Conservation (phyloP, 1,140 invertebrate genomes). For the Drosophila guanche region DNA sequence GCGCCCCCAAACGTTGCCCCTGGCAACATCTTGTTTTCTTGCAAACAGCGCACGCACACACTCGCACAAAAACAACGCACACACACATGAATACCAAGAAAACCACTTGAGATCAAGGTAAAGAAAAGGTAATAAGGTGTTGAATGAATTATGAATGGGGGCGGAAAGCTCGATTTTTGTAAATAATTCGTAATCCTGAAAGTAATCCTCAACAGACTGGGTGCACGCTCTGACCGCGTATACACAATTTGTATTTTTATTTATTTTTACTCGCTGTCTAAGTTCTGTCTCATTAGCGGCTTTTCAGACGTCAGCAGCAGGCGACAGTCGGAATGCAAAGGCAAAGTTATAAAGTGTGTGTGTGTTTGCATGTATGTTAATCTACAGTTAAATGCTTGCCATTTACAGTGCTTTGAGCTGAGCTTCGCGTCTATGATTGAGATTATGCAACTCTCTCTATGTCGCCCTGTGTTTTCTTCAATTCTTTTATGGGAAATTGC, state of each 20-base stretch:
- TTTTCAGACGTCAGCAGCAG: constrained; percentile 62
- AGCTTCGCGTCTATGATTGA: constrained; percentile 12
- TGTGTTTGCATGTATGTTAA: constrained; percentile 8
- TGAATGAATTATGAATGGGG: constrained; percentile 45
- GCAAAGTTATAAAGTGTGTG: constrained; percentile 11
- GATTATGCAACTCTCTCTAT: constrained; percentile 49
- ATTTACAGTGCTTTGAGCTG: constrained; percentile 31
- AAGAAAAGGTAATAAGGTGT: constrained; percentile 26
- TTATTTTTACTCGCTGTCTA: constrained; percentile 24
- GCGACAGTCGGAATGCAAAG: neutral
- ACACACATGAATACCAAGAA: constrained; percentile 4
- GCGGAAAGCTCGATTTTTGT: constrained; percentile 24
- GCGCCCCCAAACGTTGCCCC: constrained; percentile 16
- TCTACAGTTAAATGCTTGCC: constrained; percentile 37
- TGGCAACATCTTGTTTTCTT: constrained; percentile 34
- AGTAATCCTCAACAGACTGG: constrained; percentile 24
- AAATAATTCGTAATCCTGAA: constrained; percentile 34
- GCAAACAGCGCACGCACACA: constrained; percentile 4
- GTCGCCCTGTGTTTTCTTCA: constrained; percentile 3
- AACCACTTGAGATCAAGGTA: constrained; percentile 29
- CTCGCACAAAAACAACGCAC: neutral
- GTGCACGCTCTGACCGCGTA: constrained; percentile 14
- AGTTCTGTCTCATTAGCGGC: constrained; percentile 63
- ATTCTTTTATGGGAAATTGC: constrained; percentile 39
- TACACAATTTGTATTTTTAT: constrained; percentile 29